Evolutionary conservation across 2,888 invertebrate genomes (phyloP), one percentile per base, ranked within the genome.

Genomic region (Hyles lineata): DNA sequence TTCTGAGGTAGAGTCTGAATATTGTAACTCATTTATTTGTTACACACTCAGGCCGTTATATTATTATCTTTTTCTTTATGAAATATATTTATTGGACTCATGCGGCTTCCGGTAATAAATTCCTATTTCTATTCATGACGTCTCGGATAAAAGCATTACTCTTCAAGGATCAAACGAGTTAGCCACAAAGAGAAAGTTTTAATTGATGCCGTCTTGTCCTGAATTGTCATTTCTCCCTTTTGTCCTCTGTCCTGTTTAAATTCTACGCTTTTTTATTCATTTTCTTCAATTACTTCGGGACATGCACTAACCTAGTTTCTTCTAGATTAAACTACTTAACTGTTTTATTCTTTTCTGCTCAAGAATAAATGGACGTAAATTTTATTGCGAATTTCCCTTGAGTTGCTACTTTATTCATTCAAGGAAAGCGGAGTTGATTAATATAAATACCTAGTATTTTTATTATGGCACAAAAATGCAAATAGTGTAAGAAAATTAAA

Each of bases 141-240:
- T n/a, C n/a, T 6, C 8, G n/a, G n/a, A 6, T 55, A 55, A 55
- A 4, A 55, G 52, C 52, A 55, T 55, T 55, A 50, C 50, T 55
- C 15, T 19, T n/a, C 19, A 21, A 17, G 23, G 23, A 67, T 50
- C 25, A 67, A 67, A 23, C 11, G 43, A 67, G 67, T 50, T 23
- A 50, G 15, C 21, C 63, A 63, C 55, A 67, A 50, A 67, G 67
- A 17, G 23, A 50, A 67, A 67, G 23, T 67, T 50, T 50, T 23
- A 67, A 67, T 67, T 43, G 17, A 67, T 23, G 23, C 9, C 17
- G 21, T 7, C 67, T 43, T 50, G 50, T 50, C 25, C 23, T 43
- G 67, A 23, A 67, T 67, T 67, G 17, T 43, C 63, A 21, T 9
- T 43, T 9, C 11, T 11, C 4, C 23, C 21, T 23, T 67, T 67